These are phyloP conservation scores for Muscicapa striata DNA, from an alignment of 2,797 vertebrate genomes.

Conservation along the genomic window DNA sequence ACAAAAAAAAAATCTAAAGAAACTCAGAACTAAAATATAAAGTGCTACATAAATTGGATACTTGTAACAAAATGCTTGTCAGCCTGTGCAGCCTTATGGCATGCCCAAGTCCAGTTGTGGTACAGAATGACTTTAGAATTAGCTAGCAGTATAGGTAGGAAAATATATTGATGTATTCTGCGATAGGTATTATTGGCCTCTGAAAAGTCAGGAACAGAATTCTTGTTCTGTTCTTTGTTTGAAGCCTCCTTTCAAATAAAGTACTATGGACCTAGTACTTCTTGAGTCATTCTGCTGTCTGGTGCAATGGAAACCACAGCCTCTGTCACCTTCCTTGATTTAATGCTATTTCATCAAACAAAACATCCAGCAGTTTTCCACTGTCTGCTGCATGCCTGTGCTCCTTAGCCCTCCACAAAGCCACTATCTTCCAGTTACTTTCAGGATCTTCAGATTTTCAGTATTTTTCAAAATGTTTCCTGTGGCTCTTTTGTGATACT, in stretches of 20 bases:
- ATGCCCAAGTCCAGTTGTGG: neutral
- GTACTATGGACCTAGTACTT: neutral
- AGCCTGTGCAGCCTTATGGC: neutral
- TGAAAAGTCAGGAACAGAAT: neutral
- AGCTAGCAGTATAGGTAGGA: neutral
- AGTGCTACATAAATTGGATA: neutral
- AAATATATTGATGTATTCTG: neutral
- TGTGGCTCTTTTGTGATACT: neutral
- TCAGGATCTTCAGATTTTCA: neutral
- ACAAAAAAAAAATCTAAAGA: neutral
- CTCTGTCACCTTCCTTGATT: neutral
- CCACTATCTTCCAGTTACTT: neutral
- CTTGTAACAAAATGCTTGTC: neutral
- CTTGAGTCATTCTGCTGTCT: neutral
- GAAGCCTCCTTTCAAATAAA: neutral
- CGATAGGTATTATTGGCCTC: neutral
- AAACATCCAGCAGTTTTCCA: neutral
- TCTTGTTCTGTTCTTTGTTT: neutral
- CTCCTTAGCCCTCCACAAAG: neutral
- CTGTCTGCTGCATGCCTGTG: neutral
- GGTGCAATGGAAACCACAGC: neutral
- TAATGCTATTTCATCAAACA: neutral
- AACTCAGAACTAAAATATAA: neutral
- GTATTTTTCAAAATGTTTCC: neutral
- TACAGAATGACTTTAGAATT: neutral